Evolutionary conservation across 37 sponge, comb jelly and placozoan genomes (phyloP).

Genomic region (Dysidea cf. avara): DNA sequence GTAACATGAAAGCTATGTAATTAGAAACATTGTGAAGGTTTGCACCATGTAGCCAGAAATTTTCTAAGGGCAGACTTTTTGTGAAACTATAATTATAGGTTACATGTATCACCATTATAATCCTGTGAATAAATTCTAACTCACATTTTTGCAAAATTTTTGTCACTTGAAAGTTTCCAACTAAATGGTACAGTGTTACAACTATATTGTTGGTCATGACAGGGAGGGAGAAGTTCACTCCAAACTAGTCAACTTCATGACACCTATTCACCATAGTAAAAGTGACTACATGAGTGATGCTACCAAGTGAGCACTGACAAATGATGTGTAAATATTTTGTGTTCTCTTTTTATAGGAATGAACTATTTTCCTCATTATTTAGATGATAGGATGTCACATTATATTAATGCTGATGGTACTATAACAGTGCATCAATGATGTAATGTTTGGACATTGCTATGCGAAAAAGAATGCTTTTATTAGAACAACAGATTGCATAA

Average conservation of each 20-base stretch:
- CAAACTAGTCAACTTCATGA: conserved; percentile 87
- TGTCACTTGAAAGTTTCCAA: no score
- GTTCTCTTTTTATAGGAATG: conserved; percentile 44
- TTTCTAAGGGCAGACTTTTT: neutral
- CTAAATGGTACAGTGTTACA: no score
- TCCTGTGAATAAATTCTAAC: no score
- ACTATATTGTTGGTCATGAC: neutral
- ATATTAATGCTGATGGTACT: no score
- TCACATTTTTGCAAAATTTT: no score
- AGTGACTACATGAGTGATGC: conserved; percentile 47
- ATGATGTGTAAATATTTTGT: neutral
- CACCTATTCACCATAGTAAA: conserved; percentile 76
- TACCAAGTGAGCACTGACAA: conserved; percentile 42
- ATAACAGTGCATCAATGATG: no score
- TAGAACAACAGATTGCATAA: no score
- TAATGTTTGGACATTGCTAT: no score
- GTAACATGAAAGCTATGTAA: no score
- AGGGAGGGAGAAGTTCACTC: conserved; percentile 81
- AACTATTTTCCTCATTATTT: conserved; percentile 76
- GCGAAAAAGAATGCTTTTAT: no score
- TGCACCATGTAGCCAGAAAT: neutral
- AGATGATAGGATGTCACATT: no score
- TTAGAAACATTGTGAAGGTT: no score
- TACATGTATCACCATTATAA: neutral
- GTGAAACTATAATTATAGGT: neutral